Conservation (phyloP, 2,888 invertebrate species). For the Rosalia funebris region DNA sequence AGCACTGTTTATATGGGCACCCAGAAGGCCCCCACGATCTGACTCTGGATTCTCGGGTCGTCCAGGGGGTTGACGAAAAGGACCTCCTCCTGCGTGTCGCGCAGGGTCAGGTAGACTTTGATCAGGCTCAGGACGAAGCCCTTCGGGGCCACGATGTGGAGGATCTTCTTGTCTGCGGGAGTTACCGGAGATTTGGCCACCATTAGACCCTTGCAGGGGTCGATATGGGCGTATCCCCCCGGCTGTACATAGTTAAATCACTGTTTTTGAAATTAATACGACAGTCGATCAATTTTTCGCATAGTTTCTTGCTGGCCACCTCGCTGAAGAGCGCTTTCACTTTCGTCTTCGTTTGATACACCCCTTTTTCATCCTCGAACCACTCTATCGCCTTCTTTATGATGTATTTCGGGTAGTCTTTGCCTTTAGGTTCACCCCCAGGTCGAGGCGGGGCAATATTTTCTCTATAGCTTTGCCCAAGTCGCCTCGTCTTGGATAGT, state of each 20-base stretch:
- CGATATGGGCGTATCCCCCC: too few species aligned
- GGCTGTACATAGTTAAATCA: too few species aligned
- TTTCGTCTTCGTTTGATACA: not conserved
- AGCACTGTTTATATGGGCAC: not conserved
- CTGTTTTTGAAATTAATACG: not conserved
- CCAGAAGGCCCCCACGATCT: conserved; percentile 4
- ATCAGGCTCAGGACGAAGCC: not conserved
- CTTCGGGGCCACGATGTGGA: not conserved
- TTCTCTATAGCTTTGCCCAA: not conserved
- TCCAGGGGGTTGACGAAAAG: conserved; percentile 1
- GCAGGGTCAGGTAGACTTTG: not conserved
- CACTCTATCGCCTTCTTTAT: conserved; percentile 1
- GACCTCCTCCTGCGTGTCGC: not conserved
- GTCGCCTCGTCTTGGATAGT: not conserved
- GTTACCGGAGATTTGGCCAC: not conserved
- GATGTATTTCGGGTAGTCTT: not conserved
- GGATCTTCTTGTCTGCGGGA: not conserved
- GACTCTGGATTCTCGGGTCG: not conserved
- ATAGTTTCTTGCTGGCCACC: not conserved
- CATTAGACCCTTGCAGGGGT: too few species aligned
- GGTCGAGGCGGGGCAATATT: not conserved
- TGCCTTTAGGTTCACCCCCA: not conserved
- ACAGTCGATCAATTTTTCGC: not conserved
- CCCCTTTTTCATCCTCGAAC: conserved; percentile 1
- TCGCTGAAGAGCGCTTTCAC: conserved; percentile 3